phyloP scores from a whole-genome alignment of 1,140 invertebrate species.

The Lutraria rhynchaena region DNA sequence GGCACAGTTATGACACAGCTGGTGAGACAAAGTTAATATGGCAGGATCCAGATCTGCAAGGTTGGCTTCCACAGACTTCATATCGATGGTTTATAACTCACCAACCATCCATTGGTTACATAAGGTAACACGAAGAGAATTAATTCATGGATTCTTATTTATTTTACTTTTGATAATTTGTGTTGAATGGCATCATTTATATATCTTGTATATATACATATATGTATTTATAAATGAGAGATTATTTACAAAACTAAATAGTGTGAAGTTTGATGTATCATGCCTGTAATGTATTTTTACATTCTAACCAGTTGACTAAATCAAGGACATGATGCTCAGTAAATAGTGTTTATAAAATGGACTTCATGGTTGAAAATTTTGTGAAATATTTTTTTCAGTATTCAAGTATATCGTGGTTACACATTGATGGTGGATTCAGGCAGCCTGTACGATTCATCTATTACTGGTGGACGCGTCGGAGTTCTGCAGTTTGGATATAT shows the following conservation, averaged over 20 bases:
- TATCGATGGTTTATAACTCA: conserved; percentile 67
- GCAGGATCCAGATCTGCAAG: conserved; percentile 66
- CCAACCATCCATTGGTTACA: conserved; percentile 66
- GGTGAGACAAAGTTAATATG: conserved; percentile 56
- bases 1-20: conserved; percentile 91
- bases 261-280: too few relatives aligned
- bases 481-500: conserved; percentile 66
- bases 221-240: too few relatives aligned
- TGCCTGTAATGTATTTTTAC: too few relatives aligned
- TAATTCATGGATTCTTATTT: too few relatives aligned
- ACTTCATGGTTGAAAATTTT: too few relatives aligned
- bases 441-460: conserved; percentile 63
- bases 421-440: conserved; percentile 69
- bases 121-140: conserved; percentile 67
- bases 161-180: too few relatives aligned
- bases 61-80: conserved; percentile 62
- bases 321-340: too few relatives aligned
- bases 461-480: conserved; percentile 69
- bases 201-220: too few relatives aligned
- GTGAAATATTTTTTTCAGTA: conserved; percentile 32
- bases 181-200: too few relatives aligned
- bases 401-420: conserved; percentile 54
- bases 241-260: too few relatives aligned
- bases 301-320: too few relatives aligned
- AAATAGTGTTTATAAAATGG: too few relatives aligned